Evolutionary conservation across 2,888 invertebrate species (phyloP).

Genomic region (Alloscopus bannaensis): DNA sequence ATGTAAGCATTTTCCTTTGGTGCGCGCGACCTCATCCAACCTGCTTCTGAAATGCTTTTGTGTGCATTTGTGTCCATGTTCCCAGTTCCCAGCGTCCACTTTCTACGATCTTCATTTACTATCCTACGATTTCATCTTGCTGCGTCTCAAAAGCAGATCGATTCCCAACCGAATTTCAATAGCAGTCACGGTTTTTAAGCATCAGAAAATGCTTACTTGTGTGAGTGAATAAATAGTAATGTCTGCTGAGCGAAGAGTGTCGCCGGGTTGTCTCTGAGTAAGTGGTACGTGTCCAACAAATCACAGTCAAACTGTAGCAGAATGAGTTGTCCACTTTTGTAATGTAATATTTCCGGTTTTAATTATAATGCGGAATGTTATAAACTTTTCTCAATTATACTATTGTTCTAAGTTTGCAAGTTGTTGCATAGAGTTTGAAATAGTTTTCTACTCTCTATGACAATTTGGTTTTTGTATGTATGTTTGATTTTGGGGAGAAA

Average conservation of each 20-base stretch:
- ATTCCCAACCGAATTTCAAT: no score
- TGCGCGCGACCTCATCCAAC: no score
- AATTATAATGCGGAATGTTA: neutral
- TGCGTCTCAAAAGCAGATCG: no score
- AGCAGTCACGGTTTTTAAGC: neutral
- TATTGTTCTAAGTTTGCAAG: no score
- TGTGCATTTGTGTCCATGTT: no score
- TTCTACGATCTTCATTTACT: no score
- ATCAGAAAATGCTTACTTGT: neutral
- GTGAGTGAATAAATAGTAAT: neutral
- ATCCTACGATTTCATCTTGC: no score
- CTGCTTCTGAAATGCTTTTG: no score
- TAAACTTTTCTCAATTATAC: neutral
- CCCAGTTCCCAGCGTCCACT: no score
- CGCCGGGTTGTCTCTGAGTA: neutral
- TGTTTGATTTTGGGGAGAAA: slow-evolving; percentile 1
- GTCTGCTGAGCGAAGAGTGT: neutral
- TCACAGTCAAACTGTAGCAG: neutral
- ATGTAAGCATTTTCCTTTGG: no score
- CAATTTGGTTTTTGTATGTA: neutral
- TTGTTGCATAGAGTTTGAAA: no score
- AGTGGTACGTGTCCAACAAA: neutral
- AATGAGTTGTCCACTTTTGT: neutral
- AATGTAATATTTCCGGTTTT: neutral
- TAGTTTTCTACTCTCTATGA: no score